Evolutionary conservation across 2,888 invertebrate genomes (phyloP).

Genomic region (Chloroclysta siterata): DNA sequence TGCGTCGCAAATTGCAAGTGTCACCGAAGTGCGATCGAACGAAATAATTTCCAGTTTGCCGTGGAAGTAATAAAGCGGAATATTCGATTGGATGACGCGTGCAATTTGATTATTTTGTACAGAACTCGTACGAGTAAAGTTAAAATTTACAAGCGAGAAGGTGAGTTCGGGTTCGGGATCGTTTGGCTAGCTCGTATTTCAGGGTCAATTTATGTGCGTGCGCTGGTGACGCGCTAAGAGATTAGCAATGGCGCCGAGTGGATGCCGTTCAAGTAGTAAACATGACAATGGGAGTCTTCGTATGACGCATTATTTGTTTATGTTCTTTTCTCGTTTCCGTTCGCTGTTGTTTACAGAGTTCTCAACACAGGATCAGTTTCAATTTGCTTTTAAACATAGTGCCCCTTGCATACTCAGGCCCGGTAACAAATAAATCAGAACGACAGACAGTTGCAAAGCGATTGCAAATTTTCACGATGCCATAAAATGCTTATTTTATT

Average conservation of each 20-base stretch:
- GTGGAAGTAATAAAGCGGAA: constrained; percentile 57
- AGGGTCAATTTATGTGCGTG: constrained; percentile 80
- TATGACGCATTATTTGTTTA: constrained; percentile 40
- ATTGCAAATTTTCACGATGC: too few relatives aligned
- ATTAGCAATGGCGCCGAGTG: constrained; percentile 58
- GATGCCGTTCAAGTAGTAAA: constrained; percentile 41
- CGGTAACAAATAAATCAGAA: neutral
- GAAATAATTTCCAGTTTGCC: constrained; percentile 54
- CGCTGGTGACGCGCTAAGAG: constrained; percentile 79
- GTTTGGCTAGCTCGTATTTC: constrained; percentile 71
- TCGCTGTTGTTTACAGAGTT: constrained; percentile 28
- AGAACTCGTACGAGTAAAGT: constrained; percentile 55
- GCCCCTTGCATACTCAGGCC: constrained; percentile 6
- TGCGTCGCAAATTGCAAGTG: constrained; percentile 53
- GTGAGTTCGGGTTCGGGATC: constrained; percentile 63
- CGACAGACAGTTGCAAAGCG: neutral
- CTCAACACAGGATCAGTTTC: constrained; percentile 14
- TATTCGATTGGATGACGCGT: constrained; percentile 60
- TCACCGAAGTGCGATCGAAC: constrained; percentile 50
- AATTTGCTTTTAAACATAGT: constrained; percentile 17
- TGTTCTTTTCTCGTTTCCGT: constrained; percentile 34
- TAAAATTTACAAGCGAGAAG: constrained; percentile 69
- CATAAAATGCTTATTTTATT: too few relatives aligned
- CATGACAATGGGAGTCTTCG: constrained; percentile 39
- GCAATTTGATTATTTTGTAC: constrained; percentile 62